Conservation (phyloP, 2,888 invertebrate species). For the Leptogaster cylindrica region DNA sequence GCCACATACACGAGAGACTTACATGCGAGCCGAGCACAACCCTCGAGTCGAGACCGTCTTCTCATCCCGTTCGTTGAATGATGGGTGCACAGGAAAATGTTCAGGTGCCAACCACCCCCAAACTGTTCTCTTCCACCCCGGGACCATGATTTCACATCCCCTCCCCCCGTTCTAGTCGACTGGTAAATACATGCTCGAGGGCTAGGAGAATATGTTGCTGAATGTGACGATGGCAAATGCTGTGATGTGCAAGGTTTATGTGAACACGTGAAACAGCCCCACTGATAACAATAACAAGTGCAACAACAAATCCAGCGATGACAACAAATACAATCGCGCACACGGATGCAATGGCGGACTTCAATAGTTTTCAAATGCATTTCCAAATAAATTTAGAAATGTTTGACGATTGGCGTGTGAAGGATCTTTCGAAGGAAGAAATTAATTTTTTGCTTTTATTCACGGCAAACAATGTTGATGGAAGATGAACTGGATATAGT, state of each 20-base stretch:
- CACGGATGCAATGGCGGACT: background rate
- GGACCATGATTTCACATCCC: no score
- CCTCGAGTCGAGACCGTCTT: background rate
- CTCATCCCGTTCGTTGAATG: background rate
- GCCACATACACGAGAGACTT: background rate
- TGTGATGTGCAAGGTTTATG: background rate
- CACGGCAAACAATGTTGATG: no score
- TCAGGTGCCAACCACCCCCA: no score
- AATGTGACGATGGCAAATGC: no score
- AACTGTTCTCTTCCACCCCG: no score
- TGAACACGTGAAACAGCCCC: background rate
- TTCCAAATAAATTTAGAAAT: background rate
- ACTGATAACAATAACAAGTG: background rate
- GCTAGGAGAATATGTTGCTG: no score
- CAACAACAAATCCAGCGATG: background rate
- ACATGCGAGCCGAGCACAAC: background rate
- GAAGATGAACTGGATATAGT: no score
- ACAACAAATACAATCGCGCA: background rate
- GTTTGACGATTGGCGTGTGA: background rate
- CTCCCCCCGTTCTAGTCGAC: no score
- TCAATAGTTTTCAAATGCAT: background rate
- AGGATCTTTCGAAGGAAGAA: background rate
- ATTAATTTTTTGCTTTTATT: no score
- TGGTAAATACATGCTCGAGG: no score
- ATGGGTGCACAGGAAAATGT: no score